A percentile compares a stretch with the other conserved stretches of the same genome.
Conservation (phyloP, 1,140 invertebrate genomes). For the Drosophila virilis region DNA sequence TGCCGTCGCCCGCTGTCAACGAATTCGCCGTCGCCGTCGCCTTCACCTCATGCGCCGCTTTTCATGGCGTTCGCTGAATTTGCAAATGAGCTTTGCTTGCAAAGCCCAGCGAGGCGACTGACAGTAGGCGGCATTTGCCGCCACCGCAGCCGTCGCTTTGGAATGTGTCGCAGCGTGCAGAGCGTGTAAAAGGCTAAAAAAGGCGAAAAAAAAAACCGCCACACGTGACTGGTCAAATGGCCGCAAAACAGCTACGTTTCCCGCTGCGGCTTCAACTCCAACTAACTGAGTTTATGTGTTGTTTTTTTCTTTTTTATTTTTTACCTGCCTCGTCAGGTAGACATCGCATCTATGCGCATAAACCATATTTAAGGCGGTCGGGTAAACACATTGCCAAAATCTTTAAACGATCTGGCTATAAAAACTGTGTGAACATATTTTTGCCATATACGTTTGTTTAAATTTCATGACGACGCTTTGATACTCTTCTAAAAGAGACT, state of each 20-base stretch:
- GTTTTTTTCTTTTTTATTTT: background rate
- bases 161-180: slow-evolving; percentile 20
- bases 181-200: background rate
- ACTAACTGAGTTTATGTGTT: background rate
- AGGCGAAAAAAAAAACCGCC: background rate
- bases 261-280: background rate
- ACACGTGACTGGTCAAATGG: slow-evolving; percentile 37
- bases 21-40: too few relatives aligned
- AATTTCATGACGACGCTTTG: background rate
- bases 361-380: slow-evolving; percentile 1
- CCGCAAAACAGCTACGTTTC: background rate
- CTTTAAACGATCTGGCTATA: background rate
- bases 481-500: background rate
- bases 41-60: slow-evolving; percentile 25
- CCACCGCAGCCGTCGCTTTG: slow-evolving; percentile 8
- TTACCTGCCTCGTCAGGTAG: background rate
- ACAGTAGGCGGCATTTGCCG: slow-evolving; percentile 48
- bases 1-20: slow-evolving; percentile 2
- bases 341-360: background rate
- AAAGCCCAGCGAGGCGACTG: slow-evolving; percentile 45
- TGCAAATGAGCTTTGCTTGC: slow-evolving; percentile 71
- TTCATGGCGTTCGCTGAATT: slow-evolving; percentile 69
- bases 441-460: background rate
- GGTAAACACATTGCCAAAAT: slow-evolving; percentile 22
- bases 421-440: slow-evolving; percentile 20